Conservation (phyloP, 2,797 vertebrate genomes). For the Antrozous pallidus region DNA sequence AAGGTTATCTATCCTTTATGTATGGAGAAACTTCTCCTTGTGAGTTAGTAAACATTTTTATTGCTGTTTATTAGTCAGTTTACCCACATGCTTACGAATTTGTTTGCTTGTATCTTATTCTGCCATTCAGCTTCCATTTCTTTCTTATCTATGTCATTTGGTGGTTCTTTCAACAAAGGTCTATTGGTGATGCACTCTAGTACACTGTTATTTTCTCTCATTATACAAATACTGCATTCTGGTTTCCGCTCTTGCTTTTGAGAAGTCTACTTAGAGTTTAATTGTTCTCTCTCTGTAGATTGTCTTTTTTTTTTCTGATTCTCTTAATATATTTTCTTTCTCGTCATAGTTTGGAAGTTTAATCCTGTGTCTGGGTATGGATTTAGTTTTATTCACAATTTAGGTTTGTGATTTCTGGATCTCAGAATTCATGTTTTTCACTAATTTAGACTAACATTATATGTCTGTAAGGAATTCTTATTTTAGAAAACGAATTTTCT, state of each 20-base stretch:
- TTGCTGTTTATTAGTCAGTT: neutral
- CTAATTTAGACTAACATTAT: neutral
- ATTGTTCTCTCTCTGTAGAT: neutral
- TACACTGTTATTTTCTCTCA: neutral
- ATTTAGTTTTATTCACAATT: neutral
- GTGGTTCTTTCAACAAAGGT: neutral
- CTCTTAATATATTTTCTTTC: neutral
- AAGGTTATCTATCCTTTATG: neutral
- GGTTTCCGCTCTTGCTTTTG: neutral
- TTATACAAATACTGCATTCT: neutral
- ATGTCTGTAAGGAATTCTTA: neutral
- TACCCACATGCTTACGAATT: neutral
- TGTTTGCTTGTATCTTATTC: neutral
- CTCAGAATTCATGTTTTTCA: neutral
- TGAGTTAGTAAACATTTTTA: neutral
- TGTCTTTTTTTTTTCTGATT: neutral
- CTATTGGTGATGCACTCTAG: neutral
- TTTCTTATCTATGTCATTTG: neutral
- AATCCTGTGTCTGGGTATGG: neutral
- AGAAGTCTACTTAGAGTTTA: neutral
- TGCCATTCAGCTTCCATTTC: neutral
- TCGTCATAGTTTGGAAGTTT: neutral
- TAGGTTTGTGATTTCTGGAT: neutral
- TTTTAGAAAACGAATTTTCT: slow-evolving; percentile 1
- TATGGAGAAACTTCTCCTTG: neutral